phyloP scores from a whole-genome alignment of 2,113 vertebrate genomes.

The Cinclus mexicanus region DNA sequence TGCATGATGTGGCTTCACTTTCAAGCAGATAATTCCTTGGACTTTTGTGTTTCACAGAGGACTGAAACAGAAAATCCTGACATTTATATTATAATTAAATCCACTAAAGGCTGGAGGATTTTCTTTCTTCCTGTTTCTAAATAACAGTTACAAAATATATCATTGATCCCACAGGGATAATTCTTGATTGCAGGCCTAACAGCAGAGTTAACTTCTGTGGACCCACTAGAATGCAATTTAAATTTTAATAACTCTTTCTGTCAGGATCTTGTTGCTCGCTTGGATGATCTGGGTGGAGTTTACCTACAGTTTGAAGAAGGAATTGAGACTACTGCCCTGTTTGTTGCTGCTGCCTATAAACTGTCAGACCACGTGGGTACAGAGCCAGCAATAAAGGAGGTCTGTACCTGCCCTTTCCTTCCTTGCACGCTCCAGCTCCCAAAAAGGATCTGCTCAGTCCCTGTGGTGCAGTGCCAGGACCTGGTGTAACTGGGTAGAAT shows the following conservation, averaged over 20 bases:
- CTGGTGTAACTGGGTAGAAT: neutral
- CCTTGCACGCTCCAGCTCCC: neutral
- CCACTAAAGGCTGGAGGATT: neutral
- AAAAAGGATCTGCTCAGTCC: neutral
- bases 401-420: slow-evolving; percentile 40
- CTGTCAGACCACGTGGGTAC: slow-evolving; percentile 92
- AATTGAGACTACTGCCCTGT: slow-evolving; percentile 91
- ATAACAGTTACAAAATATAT: neutral
- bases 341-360: slow-evolving; percentile 91
- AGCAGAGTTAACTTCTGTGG: neutral
- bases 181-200: neutral
- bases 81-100: neutral
- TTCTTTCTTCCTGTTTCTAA: neutral
- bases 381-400: slow-evolving; percentile 94
- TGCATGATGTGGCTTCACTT: neutral
- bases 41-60: neutral
- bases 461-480: neutral
- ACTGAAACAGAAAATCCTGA: neutral
- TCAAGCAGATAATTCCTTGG: neutral
- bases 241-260: neutral
- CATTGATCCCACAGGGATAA: neutral
- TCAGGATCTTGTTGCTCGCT: slow-evolving; percentile 94
- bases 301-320: slow-evolving; percentile 99
- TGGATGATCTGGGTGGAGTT: slow-evolving; percentile 94
- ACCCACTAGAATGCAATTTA: neutral